Percentiles rank a stretch among this genome's conserved stretches.
These are phyloP conservation scores for Orientallactaga sibirica DNA, from an alignment of 2,797 vertebrate species.

Conservation along the genomic window DNA sequence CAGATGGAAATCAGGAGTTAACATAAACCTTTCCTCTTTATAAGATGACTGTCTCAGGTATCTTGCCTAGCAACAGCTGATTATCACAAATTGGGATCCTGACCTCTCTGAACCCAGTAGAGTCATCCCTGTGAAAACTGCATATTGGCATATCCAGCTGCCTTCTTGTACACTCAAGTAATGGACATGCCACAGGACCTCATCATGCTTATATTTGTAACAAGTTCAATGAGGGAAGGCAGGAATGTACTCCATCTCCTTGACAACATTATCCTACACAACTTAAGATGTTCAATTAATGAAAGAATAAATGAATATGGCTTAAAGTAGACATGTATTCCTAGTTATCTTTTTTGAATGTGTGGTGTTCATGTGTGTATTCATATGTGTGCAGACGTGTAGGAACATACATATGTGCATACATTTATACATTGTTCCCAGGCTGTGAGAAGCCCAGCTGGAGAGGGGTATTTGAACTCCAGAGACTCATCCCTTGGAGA, in stretches of 20 bases:
- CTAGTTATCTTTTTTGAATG: too few relatives aligned
- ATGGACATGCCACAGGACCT: not conserved
- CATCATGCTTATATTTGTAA: not conserved
- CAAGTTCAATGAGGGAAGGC: not conserved
- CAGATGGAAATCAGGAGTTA: not conserved
- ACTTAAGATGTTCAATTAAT: not conserved
- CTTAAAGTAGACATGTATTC: not conserved
- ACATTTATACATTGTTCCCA: too few relatives aligned
- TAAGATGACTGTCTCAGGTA: not conserved
- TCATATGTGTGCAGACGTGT: not conserved
- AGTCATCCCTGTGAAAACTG: not conserved
- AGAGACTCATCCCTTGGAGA: too few relatives aligned
- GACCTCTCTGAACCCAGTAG: not conserved
- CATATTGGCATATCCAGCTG: not conserved
- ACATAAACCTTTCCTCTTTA: not conserved
- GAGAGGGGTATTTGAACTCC: too few relatives aligned
- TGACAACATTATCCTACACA: not conserved
- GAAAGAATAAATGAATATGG: not conserved
- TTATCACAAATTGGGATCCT: not conserved
- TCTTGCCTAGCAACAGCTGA: not conserved
- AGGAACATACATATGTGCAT: too few relatives aligned
- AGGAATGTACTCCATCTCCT: not conserved
- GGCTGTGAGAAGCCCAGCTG: too few relatives aligned
- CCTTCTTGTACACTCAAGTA: not conserved
- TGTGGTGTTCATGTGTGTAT: not conserved